Conservation (phyloP, 2,888 invertebrate species). For the Acronicta aceris region DNA sequence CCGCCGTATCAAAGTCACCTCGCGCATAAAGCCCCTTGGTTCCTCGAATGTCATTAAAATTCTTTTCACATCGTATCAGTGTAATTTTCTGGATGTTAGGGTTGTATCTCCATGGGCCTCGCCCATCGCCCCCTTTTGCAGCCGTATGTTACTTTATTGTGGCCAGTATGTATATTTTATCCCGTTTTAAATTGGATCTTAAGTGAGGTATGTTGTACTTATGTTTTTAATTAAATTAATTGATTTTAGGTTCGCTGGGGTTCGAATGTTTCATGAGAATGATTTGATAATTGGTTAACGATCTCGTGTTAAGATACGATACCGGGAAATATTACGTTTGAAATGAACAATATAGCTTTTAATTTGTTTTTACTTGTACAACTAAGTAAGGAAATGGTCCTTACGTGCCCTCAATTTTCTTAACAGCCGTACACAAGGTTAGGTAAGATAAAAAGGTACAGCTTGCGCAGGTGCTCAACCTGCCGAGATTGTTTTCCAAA, state of each 20-base stretch:
- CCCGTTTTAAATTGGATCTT: constrained; percentile 51
- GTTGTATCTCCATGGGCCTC: constrained; percentile 36
- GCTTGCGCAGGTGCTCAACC: constrained; percentile 72
- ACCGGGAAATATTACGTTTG: too few species aligned
- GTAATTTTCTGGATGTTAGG: constrained; percentile 58
- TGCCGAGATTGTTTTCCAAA: constrained; percentile 73
- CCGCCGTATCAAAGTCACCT: constrained; percentile 51
- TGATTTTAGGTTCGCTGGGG: constrained; percentile 37
- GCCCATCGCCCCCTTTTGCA: constrained; percentile 51
- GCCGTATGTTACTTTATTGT: constrained; percentile 52
- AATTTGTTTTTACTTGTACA: too few species aligned
- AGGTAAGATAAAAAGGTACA: constrained; percentile 39
- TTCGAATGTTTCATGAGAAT: constrained; percentile 20
- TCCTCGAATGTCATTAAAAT: constrained; percentile 65
- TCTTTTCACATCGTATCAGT: constrained; percentile 59
- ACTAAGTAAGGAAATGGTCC: too few species aligned
- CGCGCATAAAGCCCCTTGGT: constrained; percentile 49
- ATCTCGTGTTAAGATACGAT: constrained; percentile 14
- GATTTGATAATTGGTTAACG: constrained; percentile 39
- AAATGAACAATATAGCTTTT: too few species aligned
- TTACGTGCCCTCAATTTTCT: too few species aligned
- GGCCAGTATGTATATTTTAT: constrained; percentile 48
- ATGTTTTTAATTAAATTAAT: constrained; percentile 47
- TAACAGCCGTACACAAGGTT: constrained; percentile 10
- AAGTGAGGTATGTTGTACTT: constrained; percentile 47